Evolutionary conservation across 1,140 invertebrate genomes (phyloP).

Genomic region (Ganaspis sp.): DNA sequence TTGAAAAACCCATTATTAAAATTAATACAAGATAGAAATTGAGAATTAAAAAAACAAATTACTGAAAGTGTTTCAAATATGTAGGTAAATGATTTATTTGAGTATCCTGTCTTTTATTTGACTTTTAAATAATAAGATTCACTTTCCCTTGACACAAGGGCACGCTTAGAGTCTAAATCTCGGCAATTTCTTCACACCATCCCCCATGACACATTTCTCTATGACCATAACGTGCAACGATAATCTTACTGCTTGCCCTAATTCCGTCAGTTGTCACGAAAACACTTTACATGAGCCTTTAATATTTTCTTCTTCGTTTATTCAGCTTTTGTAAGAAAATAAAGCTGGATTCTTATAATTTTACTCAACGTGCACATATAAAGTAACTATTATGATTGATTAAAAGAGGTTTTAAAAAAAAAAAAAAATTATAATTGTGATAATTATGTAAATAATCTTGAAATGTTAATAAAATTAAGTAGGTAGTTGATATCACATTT

Average conservation of each 20-base stretch:
- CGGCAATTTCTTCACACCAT: not conserved
- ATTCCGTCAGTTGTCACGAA: slow-evolving; percentile 18
- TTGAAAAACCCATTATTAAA: too few relatives aligned
- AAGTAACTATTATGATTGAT: not conserved
- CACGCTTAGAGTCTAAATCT: not conserved
- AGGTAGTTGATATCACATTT: too few relatives aligned
- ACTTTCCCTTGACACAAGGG: too few relatives aligned
- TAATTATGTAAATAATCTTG: too few relatives aligned
- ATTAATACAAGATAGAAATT: too few relatives aligned
- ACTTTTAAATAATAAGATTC: too few relatives aligned
- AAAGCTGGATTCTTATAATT: not conserved
- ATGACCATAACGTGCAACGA: slow-evolving; percentile 18
- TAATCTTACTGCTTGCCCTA: slow-evolving; percentile 11
- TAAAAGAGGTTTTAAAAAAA: not conserved
- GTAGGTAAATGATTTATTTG: too few relatives aligned
- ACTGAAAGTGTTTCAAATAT: too few relatives aligned
- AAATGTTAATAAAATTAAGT: too few relatives aligned
- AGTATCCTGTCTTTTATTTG: too few relatives aligned
- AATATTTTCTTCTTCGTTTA: slow-evolving; percentile 22
- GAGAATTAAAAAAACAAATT: too few relatives aligned
- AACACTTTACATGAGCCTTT: slow-evolving; percentile 7
- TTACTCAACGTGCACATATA: not conserved
- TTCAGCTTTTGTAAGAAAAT: not conserved
- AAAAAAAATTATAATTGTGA: too few relatives aligned
- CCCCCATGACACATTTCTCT: slow-evolving; percentile 11